Percentiles rank a stretch among this genome's conserved stretches.
These are phyloP conservation scores for Phrynocephalus vlangalii DNA, from an alignment of 2,797 vertebrate genomes.

Conservation along the genomic window DNA sequence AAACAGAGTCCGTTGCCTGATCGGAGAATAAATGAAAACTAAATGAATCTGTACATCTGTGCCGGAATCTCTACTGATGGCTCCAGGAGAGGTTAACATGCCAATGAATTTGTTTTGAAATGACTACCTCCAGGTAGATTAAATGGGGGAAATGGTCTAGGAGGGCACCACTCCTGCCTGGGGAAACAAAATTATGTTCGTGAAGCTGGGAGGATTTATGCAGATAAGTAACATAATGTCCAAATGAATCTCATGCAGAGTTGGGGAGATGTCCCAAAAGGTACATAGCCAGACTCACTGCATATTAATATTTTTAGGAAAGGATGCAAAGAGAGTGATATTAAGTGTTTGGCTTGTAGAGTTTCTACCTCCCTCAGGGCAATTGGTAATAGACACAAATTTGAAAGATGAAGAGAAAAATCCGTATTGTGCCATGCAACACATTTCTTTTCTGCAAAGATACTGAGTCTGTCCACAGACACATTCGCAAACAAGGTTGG, in stretches of 20 bases:
- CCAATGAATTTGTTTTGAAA: constrained; percentile 2
- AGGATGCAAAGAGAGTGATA: neutral
- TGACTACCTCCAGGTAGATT: neutral
- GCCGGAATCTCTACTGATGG: neutral
- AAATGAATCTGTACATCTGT: neutral
- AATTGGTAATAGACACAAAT: neutral
- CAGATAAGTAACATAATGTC: neutral
- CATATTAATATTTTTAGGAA: neutral
- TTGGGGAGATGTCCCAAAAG: neutral
- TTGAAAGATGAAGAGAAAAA: neutral
- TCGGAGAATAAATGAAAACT: neutral
- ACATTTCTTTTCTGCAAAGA: neutral
- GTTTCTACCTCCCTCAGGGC: neutral
- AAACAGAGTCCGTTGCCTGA: neutral
- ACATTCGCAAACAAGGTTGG: neutral
- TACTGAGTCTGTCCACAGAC: neutral
- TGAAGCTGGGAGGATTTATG: neutral
- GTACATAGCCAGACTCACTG: neutral
- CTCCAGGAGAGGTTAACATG: neutral
- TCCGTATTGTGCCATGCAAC: accelerated
- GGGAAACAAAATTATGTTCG: neutral
- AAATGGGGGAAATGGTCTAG: neutral
- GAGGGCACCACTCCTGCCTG: neutral
- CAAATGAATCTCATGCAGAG: neutral
- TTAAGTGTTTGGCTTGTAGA: constrained; percentile 1